Evolutionary conservation across 2,113 vertebrate species (phyloP).

Genomic region (Pseudorhombus dupliciocellatus): DNA sequence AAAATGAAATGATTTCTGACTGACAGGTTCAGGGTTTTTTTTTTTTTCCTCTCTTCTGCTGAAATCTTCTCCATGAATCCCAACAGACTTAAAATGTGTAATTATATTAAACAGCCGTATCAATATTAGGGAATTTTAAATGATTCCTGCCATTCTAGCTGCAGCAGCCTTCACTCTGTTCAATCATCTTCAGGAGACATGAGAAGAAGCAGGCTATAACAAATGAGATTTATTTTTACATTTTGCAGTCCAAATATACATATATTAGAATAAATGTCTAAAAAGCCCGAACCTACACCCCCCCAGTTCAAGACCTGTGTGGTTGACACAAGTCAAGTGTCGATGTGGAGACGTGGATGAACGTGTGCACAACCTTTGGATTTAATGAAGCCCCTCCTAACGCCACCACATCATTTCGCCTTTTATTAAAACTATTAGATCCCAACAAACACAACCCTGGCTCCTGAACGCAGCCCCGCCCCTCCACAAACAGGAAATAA

Average conservation of each 20-base stretch:
- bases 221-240: constrained; percentile 76
- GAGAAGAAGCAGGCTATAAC: constrained; percentile 57
- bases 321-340: constrained; percentile 49
- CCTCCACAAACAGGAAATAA: constrained; percentile 48
- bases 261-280: constrained; percentile 68
- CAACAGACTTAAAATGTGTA: constrained; percentile 3
- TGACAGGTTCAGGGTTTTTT: constrained; percentile 10
- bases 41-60: no score
- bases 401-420: constrained; percentile 32
- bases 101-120: background rate
- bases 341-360: constrained; percentile 59
- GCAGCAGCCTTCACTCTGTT: background rate
- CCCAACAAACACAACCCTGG: constrained; percentile 45
- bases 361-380: constrained; percentile 61
- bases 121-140: constrained; percentile 2
- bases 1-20: constrained; percentile 77
- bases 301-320: constrained; percentile 64
- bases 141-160: background rate
- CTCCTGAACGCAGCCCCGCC: constrained; percentile 35
- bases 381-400: constrained; percentile 54
- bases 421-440: constrained; percentile 59
- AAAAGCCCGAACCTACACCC: constrained; percentile 63
- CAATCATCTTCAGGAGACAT: constrained; percentile 18
- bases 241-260: constrained; percentile 77
- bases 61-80: background rate